These are phyloP conservation scores for Etheostoma nigrum DNA, from an alignment of 2,797 vertebrate species.

Conservation along the genomic window DNA sequence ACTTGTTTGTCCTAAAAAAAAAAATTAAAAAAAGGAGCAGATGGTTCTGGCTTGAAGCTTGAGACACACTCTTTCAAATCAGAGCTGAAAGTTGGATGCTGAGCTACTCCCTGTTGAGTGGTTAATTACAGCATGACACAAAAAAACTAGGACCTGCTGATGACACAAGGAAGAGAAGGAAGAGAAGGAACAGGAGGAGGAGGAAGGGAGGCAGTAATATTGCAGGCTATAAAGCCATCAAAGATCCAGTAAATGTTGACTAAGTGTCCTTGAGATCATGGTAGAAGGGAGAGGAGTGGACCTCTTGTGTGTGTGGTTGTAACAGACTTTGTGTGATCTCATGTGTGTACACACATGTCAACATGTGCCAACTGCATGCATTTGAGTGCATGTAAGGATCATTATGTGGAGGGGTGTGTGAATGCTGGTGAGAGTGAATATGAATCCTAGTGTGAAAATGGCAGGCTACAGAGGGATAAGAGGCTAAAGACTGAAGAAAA, in stretches of 20 bases:
- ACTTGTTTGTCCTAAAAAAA: conserved; percentile 28
- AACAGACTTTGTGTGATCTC: conserved; percentile 29
- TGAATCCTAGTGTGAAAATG: conserved; percentile 37
- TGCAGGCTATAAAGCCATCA: conserved; percentile 78
- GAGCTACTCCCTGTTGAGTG: conserved; percentile 65
- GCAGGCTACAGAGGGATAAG: conserved; percentile 18
- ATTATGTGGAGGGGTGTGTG: conserved; percentile 13
- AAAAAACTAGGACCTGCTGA: conserved; percentile 73
- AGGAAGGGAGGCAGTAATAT: conserved; percentile 70
- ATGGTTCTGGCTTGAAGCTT: conserved; percentile 64
- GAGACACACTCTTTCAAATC: conserved; percentile 49
- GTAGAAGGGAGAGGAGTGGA: conserved; percentile 35
- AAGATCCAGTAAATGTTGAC: conserved; percentile 81
- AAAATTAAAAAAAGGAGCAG: conserved; percentile 47
- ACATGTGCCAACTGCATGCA: background rate
- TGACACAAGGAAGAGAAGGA: conserved; percentile 51
- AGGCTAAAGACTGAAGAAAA: conserved; percentile 9
- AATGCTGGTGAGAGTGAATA: background rate
- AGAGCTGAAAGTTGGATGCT: conserved; percentile 57
- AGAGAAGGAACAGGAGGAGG: conserved; percentile 28
- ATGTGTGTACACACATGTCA: conserved; percentile 31
- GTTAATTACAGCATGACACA: conserved; percentile 81
- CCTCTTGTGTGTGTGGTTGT: conserved; percentile 22
- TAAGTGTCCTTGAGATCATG: conserved; percentile 81
- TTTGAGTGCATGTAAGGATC: conserved; percentile 7